Evolutionary conservation across 2,113 vertebrate species (phyloP).

Genomic region (Urocolius indicus): DNA sequence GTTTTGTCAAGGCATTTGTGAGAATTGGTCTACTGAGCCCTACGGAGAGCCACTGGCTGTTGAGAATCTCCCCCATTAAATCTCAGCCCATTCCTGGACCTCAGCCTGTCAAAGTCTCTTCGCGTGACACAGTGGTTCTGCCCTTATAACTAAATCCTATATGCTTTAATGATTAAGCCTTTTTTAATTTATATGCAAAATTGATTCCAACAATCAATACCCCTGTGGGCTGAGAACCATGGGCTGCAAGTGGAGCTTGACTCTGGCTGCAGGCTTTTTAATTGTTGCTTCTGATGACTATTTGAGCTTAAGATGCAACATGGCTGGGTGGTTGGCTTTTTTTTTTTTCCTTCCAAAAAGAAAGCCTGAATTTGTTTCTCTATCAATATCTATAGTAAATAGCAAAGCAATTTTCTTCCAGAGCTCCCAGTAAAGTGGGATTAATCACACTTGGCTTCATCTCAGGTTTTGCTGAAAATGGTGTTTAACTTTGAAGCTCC

Average conservation of each 20-base stretch:
- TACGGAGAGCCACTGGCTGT: rapidly evolving
- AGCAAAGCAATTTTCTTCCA: conserved; percentile 53
- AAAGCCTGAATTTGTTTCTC: conserved; percentile 2
- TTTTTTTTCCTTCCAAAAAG: neutral
- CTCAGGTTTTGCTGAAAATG: neutral
- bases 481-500: conserved; percentile 9
- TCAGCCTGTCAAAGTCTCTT: neutral
- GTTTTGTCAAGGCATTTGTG: neutral
- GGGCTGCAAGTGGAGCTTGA: conserved; percentile 20
- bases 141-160: conserved; percentile 45
- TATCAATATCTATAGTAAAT: conserved; percentile 64
- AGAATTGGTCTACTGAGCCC: neutral
- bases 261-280: conserved; percentile 59
- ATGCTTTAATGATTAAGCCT: conserved; percentile 61
- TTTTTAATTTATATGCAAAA: conserved; percentile 77
- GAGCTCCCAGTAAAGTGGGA: conserved; percentile 35
- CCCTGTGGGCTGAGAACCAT: conserved; percentile 32
- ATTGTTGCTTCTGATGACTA: conserved; percentile 52
- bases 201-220: conserved; percentile 74
- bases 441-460: conserved; percentile 35
- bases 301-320: neutral
- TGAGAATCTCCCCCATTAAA: neutral
- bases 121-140: conserved; percentile 27
- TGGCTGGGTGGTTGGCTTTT: neutral
- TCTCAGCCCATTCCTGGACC: neutral